Evolutionary conservation across 2,797 vertebrate genomes (phyloP).

Genomic region (Sebastiscus albofasciatus): DNA sequence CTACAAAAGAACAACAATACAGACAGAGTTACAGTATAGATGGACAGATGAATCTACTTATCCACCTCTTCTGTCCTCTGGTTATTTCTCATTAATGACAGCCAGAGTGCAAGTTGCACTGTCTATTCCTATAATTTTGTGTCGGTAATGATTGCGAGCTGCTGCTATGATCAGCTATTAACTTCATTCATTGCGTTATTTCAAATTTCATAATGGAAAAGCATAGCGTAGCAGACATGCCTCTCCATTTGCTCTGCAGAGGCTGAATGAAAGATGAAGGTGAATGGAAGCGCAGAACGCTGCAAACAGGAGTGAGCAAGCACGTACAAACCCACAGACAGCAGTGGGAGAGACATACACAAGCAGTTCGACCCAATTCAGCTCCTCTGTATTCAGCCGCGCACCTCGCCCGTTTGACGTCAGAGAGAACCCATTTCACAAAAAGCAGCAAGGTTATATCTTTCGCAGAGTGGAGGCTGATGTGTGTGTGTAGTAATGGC

Average conservation of each 20-base stretch:
- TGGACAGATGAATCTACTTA: neutral
- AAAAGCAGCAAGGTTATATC: slow-evolving; percentile 66
- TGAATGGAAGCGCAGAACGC: slow-evolving; percentile 66
- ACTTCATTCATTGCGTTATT: slow-evolving; percentile 47
- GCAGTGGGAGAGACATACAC: slow-evolving; percentile 51
- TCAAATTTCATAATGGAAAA: slow-evolving; percentile 48
- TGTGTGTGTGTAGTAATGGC: slow-evolving; percentile 44
- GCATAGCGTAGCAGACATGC: slow-evolving; percentile 21
- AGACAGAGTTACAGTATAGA: neutral
- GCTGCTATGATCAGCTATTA: slow-evolving; percentile 16
- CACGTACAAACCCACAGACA: slow-evolving; percentile 64
- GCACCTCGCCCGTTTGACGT: slow-evolving; percentile 71
- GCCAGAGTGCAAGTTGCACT: neutral
- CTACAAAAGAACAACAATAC: neutral
- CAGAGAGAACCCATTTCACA: slow-evolving; percentile 70
- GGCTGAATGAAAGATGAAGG: slow-evolving; percentile 68
- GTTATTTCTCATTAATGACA: neutral
- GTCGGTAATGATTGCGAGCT: neutral
- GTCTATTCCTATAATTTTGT: neutral
- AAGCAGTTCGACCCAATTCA: slow-evolving; percentile 71
- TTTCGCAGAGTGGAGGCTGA: slow-evolving; percentile 52
- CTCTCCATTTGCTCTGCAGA: slow-evolving; percentile 61
- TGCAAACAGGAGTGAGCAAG: slow-evolving; percentile 55
- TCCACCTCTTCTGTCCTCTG: neutral
- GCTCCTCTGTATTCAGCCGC: slow-evolving; percentile 63